phyloP scores from a whole-genome alignment of 2,888 invertebrate species.

The Deroplatys truncata region DNA sequence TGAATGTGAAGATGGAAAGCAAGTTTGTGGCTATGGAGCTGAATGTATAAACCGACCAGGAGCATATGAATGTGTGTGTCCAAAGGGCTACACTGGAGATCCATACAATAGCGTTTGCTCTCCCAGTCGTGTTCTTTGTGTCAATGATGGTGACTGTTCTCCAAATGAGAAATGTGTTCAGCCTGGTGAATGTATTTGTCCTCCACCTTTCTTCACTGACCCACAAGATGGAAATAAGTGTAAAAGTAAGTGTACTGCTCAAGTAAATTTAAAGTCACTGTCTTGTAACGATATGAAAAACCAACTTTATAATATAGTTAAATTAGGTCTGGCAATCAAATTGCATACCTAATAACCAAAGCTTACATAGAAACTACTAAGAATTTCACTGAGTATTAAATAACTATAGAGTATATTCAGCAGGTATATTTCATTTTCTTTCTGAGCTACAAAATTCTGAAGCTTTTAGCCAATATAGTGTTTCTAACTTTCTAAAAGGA shows the following conservation, averaged over 20 bases:
- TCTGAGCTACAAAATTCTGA: too few relatives aligned
- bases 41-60: constrained; percentile 78
- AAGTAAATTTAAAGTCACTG: constrained; percentile 40
- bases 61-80: constrained; percentile 75
- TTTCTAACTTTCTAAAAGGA: too few relatives aligned
- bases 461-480: too few relatives aligned
- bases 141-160: constrained; percentile 77
- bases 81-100: constrained; percentile 76
- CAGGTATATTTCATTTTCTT: too few relatives aligned
- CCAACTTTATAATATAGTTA: too few relatives aligned
- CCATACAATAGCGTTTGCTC: constrained; percentile 77
- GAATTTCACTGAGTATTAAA: too few relatives aligned
- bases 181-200: constrained; percentile 87
- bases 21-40: constrained; percentile 81
- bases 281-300: too few relatives aligned
- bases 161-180: constrained; percentile 87
- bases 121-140: constrained; percentile 76
- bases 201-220: constrained; percentile 85
- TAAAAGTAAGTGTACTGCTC: constrained; percentile 56
- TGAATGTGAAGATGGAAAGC: constrained; percentile 72
- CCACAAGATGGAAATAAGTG: constrained; percentile 78
- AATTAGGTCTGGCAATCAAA: too few relatives aligned
- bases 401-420: too few relatives aligned
- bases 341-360: too few relatives aligned
- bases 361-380: too few relatives aligned